A percentile compares a stretch with the other conserved stretches of the same genome.
Evolutionary conservation across 2,888 invertebrate genomes (phyloP).

Genomic region (Philhelius pedissequus): DNA sequence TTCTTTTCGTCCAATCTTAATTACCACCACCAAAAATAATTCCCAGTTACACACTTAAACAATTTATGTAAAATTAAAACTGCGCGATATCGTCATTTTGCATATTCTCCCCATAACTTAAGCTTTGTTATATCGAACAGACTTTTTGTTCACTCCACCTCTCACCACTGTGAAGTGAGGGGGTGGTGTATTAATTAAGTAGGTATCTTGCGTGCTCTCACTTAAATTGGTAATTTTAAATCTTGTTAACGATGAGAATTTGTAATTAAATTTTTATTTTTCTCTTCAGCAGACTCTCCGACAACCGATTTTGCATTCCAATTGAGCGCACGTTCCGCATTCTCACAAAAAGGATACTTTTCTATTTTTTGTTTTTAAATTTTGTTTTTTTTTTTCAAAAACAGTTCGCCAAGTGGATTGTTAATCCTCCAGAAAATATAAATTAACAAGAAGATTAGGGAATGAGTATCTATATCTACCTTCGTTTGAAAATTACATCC

Average conservation of each 20-base stretch:
- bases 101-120: constrained; percentile 51
- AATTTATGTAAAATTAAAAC: constrained; percentile 59
- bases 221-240: constrained; percentile 65
- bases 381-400: neutral
- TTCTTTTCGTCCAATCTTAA: neutral
- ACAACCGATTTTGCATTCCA: constrained; percentile 58
- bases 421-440: constrained; percentile 60
- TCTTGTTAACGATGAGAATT: constrained; percentile 67
- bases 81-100: constrained; percentile 54
- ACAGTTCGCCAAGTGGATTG: constrained; percentile 22
- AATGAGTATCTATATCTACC: constrained; percentile 8
- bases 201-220: constrained; percentile 50
- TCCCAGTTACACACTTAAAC: constrained; percentile 56
- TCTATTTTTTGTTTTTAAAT: neutral
- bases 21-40: constrained; percentile 36
- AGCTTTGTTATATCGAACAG: neutral
- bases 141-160: neutral
- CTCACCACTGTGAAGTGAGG: no score
- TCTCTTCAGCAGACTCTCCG: neutral
- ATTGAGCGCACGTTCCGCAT: constrained; percentile 44
- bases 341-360: neutral
- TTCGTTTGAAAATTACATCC: neutral
- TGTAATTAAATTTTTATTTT: constrained; percentile 64
- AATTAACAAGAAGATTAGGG: constrained; percentile 62
- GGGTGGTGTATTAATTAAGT: constrained; percentile 56